These are phyloP conservation scores for Ctenicera cuprea DNA, from an alignment of 2,888 invertebrate species.

Conservation along the genomic window DNA sequence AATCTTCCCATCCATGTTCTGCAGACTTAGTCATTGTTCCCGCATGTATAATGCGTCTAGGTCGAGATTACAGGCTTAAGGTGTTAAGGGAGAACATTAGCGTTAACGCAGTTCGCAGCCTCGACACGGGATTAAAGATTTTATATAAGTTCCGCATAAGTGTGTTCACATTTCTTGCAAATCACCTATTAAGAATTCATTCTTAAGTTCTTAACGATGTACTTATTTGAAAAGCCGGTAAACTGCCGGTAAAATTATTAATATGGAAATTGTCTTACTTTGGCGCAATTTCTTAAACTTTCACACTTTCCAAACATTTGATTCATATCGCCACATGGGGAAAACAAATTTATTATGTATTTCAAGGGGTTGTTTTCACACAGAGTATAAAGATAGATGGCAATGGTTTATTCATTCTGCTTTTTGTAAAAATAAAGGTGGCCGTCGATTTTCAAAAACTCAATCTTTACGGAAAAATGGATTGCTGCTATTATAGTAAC, in stretches of 20 bases:
- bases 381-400: no score
- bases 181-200: conserved; percentile 43
- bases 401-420: no score
- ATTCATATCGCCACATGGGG: not conserved
- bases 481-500: no score
- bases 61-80: conserved; percentile 41
- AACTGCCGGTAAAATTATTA: conserved; percentile 25
- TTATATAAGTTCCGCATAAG: conserved; percentile 28
- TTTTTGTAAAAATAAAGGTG: no score
- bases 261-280: conserved; percentile 3
- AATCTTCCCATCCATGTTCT: conserved; percentile 34
- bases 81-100: conserved; percentile 45
- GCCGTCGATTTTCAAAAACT: no score
- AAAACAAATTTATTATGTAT: not conserved
- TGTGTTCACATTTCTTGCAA: conserved; percentile 33
- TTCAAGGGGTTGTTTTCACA: no score
- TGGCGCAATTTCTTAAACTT: not conserved
- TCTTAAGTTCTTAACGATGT: conserved; percentile 26
- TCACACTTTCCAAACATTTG: not conserved
- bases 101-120: conserved; percentile 33
- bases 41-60: conserved; percentile 41
- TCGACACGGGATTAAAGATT: conserved; percentile 34
- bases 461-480: no score
- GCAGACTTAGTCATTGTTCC: conserved; percentile 43
- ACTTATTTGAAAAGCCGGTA: conserved; percentile 10